Percentiles rank a stretch among this genome's conserved stretches.
Conservation (phyloP, 1,140 invertebrate species). For the Ceratina australensis region DNA sequence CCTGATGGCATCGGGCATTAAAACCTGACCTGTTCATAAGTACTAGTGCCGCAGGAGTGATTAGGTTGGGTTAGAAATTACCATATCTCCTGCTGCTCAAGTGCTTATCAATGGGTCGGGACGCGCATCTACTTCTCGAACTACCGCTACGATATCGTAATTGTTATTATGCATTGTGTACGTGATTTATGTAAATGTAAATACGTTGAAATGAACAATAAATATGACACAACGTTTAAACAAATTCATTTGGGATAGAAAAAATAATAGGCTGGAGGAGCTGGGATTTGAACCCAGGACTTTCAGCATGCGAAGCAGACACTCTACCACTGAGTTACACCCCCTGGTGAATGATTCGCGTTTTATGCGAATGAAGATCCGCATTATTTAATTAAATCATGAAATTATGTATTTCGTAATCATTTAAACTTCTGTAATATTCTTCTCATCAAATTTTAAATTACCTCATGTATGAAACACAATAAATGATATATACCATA, state of each 20-base stretch:
- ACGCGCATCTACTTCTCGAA: conserved; percentile 64
- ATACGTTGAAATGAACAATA: no score
- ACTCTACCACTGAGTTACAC: conserved; percentile 83
- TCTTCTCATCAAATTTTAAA: not conserved
- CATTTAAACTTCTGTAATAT: not conserved
- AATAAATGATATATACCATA: not conserved
- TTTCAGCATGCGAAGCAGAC: conserved; percentile 83
- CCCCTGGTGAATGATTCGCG: conserved; percentile 64
- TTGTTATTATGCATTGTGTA: no score
- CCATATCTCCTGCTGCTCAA: conserved; percentile 90
- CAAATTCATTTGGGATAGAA: conserved; percentile 3
- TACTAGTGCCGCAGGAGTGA: conserved; percentile 94
- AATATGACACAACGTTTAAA: no score
- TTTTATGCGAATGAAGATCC: not conserved
- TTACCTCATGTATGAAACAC: not conserved
- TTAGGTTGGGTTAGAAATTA: conserved; percentile 79
- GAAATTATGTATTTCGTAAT: not conserved
- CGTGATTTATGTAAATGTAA: no score
- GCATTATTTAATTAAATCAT: not conserved
- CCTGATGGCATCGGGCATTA: conserved; percentile 1
- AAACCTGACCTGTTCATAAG: conserved; percentile 89
- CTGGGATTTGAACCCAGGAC: conserved; percentile 83
- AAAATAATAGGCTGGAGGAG: conserved; percentile 74
- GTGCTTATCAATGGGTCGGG: conserved; percentile 91
- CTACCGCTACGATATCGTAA: not conserved